phyloP scores from a whole-genome alignment of 2,888 invertebrate genomes.

The Campoletis raptor region DNA sequence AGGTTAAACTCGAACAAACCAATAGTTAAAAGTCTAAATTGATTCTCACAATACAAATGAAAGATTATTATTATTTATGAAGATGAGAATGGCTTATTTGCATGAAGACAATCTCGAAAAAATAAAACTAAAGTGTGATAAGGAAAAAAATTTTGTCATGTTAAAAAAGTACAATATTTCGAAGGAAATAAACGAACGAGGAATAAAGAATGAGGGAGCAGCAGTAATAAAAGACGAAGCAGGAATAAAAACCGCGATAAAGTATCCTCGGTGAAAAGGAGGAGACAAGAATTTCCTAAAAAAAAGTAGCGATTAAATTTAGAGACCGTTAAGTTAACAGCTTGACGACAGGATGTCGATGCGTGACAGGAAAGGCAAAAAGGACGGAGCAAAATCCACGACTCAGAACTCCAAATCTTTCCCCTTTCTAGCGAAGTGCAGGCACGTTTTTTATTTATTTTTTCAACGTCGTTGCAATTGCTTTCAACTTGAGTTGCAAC shows the following conservation, averaged over 20 bases:
- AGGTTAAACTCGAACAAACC: not conserved
- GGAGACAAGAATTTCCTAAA: slow-evolving; percentile 58
- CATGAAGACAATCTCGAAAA: not conserved
- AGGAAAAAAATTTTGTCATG: not conserved
- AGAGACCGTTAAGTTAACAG: slow-evolving; percentile 73
- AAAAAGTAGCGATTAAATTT: slow-evolving; percentile 75
- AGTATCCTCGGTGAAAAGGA: slow-evolving; percentile 45
- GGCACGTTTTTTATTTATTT: slow-evolving; percentile 54
- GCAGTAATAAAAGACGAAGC: slow-evolving; percentile 15
- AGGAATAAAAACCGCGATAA: slow-evolving; percentile 59
- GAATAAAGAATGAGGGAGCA: not conserved
- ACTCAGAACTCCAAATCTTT: slow-evolving; percentile 28
- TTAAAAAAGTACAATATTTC: slow-evolving; percentile 1
- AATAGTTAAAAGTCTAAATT: not conserved
- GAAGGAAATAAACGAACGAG: slow-evolving; percentile 17
- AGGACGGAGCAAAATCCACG: slow-evolving; percentile 29
- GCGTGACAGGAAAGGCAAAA: slow-evolving; percentile 22
- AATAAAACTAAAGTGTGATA: not conserved
- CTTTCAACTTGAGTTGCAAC: not conserved
- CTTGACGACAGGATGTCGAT: slow-evolving; percentile 53
- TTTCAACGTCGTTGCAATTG: not conserved
- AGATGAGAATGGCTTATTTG: not conserved
- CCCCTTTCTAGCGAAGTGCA: slow-evolving; percentile 27
- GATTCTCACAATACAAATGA: not conserved
- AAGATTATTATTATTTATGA: not conserved